Base-by-base conservation (phyloP, 1,140 invertebrate species). In the Druon quercuslanigerum region DNA sequence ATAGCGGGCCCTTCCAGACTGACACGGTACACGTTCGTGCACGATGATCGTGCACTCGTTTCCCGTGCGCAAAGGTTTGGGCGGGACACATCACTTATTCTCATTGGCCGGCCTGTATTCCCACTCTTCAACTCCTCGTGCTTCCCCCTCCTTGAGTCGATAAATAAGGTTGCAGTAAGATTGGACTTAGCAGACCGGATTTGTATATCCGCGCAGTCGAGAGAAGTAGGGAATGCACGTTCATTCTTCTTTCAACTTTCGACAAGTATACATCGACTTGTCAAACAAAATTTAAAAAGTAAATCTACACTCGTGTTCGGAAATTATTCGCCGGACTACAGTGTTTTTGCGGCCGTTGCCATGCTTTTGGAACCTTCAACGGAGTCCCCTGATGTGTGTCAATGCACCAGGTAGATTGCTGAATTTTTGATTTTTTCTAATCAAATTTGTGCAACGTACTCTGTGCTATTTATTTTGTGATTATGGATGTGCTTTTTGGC, bases 341-440 rank as follows among this genome's bases (percentile, higher is more conserved):
- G 40, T 46, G 40, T 46, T 46, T 46, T 9, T 9, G 40, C 40
- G 71, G 57, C 51, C 1, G 5, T 19, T 66, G 74, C 71, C 8
- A 90, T 88, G 87, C 79, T 87, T 13, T 87, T 80, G 82, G 83
- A 87, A 83, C 74, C 73, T 51, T 75, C 83, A 73, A 80, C 82
- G 50, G 87, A 89, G 16, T 82, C 86, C 17, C 88, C 84, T 79
- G 88, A 90, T 51, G 83, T 90, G 78, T 88, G 79, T 73, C 86
- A 88, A 72, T 90, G 87, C 80, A 88, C 89, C 79, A 90, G 88
- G 88, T 90, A 87, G 54, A 25, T 33, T 60, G 57, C 13, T 72
- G 20, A 70, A 50, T 57, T 74, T 51, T 72, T 72, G 8, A 50
- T 51, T 51, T 20, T 20, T 52, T 19, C 25, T 72, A 9, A 8